These are phyloP conservation scores for Hipparchia semele DNA, from an alignment of 2,888 invertebrate species.

Conservation along the genomic window DNA sequence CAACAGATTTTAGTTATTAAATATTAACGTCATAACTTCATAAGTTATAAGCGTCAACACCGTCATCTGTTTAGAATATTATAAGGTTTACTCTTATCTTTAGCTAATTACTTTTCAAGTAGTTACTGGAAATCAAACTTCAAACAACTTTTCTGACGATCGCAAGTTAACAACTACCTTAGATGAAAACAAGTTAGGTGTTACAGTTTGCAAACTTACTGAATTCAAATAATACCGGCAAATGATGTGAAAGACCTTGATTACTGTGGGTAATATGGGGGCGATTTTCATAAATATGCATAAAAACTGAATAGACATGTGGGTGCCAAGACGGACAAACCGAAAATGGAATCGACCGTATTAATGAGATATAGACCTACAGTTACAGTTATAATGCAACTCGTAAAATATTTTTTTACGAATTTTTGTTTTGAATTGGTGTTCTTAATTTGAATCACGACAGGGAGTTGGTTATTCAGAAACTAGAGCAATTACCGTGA, in stretches of 20 bases:
- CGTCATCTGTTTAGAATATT: no score
- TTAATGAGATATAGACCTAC: neutral
- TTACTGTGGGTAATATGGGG: conserved; percentile 7
- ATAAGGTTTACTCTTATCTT: no score
- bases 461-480: neutral
- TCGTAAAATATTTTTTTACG: neutral
- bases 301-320: conserved; percentile 15
- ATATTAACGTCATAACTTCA: no score
- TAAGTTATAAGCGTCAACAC: no score
- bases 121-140: no score
- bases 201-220: neutral
- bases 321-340: conserved; percentile 18
- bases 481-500: no score
- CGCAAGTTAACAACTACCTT: neutral
- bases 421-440: neutral
- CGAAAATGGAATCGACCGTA: conserved; percentile 10
- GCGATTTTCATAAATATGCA: conserved; percentile 13
- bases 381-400: neutral
- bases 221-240: neutral
- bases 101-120: no score
- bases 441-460: neutral
- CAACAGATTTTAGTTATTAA: no score
- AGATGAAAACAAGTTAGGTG: neutral
- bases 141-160: neutral
- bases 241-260: conserved; percentile 11